A percentile compares a stretch with the other conserved stretches of the same genome.
Conservation (phyloP, 2,113 vertebrate genomes). For the Neoarius graeffei region DNA sequence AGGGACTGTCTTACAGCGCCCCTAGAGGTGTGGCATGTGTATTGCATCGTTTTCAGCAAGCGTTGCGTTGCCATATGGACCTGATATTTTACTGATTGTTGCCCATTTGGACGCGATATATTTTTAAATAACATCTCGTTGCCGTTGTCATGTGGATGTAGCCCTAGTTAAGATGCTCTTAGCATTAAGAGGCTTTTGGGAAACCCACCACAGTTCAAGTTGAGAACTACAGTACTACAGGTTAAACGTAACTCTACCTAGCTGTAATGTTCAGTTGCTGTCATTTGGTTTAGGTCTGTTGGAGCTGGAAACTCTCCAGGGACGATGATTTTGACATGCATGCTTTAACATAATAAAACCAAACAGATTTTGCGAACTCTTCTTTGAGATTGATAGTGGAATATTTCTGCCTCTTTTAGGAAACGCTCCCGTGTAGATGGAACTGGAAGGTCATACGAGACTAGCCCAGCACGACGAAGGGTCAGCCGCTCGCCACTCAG, state of each 20-base stretch:
- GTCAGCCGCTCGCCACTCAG: slow-evolving; percentile 57
- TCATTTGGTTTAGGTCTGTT: background rate
- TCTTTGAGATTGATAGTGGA: background rate
- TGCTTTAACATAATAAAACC: background rate
- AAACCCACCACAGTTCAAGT: background rate
- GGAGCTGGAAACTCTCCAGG: background rate
- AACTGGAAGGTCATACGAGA: slow-evolving; percentile 76
- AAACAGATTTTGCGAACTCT: background rate
- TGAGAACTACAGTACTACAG: background rate
- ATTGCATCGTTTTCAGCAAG: too few relatives aligned
- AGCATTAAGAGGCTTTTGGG: too few relatives aligned
- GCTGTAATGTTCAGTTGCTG: background rate
- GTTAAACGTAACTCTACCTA: background rate
- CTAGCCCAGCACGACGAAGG: slow-evolving; percentile 69
- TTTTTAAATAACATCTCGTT: too few relatives aligned
- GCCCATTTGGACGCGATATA: too few relatives aligned
- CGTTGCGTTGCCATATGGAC: too few relatives aligned
- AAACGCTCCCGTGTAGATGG: slow-evolving; percentile 69
- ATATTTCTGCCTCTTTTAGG: slow-evolving; percentile 54
- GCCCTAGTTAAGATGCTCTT: too few relatives aligned
- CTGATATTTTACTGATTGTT: too few relatives aligned
- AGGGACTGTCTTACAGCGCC: too few relatives aligned
- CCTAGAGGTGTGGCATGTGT: too few relatives aligned
- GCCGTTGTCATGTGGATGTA: too few relatives aligned
- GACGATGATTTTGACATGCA: background rate